phyloP scores from a whole-genome alignment of 1,140 invertebrate genomes.

The Pachyrhynchus sulphureomaculatus region DNA sequence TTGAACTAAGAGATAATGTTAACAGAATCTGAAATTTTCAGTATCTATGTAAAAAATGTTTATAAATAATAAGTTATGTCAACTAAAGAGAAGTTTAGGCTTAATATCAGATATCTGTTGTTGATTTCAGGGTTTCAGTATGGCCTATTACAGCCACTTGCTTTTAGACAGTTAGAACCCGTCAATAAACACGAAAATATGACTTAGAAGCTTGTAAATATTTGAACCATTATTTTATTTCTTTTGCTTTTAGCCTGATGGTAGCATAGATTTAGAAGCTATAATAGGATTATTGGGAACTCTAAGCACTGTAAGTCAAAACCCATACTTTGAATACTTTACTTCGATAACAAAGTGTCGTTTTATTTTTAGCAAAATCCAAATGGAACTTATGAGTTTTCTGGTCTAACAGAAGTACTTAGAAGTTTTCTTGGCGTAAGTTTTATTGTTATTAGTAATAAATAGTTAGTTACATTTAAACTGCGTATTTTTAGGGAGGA shows the following conservation, averaged over 20 bases:
- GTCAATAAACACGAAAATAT: not conserved
- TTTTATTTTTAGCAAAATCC: constrained; percentile 44
- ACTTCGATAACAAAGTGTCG: not conserved
- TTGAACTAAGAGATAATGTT: no score
- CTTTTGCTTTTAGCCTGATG: constrained; percentile 42
- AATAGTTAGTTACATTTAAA: no score
- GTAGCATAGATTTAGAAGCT: constrained; percentile 47
- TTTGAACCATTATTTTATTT: not conserved
- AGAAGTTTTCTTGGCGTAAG: constrained; percentile 56
- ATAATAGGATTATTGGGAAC: constrained; percentile 48
- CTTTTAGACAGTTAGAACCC: no score
- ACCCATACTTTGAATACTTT: not conserved
- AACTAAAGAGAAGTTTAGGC: no score
- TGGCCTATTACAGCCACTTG: no score
- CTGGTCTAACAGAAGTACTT: constrained; percentile 52
- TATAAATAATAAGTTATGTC: no score
- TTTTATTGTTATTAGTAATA: no score
- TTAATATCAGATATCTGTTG: no score
- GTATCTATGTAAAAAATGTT: no score
- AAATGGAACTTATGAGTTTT: constrained; percentile 47
- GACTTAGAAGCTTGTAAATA: not conserved
- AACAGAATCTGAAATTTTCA: no score
- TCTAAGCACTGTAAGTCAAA: constrained; percentile 50
- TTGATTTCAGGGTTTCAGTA: no score
- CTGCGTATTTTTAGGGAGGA: constrained; percentile 51